Percentiles rank a stretch among this genome's conserved stretches.
Evolutionary conservation across 2,797 vertebrate species (phyloP).

Genomic region (Sarcoramphus papa): DNA sequence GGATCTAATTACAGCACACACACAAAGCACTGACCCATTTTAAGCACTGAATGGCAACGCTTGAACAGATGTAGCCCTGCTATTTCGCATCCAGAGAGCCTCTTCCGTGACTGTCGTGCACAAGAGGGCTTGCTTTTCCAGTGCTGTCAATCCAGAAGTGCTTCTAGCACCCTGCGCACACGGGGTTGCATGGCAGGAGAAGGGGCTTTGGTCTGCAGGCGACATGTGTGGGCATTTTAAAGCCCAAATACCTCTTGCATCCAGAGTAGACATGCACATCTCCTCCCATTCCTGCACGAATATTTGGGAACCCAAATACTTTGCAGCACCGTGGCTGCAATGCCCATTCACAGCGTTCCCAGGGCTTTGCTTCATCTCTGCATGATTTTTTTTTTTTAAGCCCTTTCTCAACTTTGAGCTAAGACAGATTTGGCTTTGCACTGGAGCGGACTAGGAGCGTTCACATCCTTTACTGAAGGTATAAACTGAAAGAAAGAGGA

Average conservation of each 20-base stretch:
- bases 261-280: not conserved
- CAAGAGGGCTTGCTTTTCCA: not conserved
- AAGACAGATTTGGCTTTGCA: not conserved
- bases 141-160: not conserved
- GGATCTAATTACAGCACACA: not conserved
- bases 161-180: not conserved
- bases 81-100: not conserved
- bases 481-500: not conserved
- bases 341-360: not conserved
- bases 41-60: not conserved
- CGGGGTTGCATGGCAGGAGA: not conserved
- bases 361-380: not conserved
- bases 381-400: not conserved
- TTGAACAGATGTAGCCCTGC: not conserved
- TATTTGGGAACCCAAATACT: not conserved
- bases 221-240: rapidly evolving
- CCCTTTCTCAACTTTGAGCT: not conserved
- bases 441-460: rapidly evolving
- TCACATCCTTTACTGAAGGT: not conserved
- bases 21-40: not conserved
- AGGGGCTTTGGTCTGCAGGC: not conserved
- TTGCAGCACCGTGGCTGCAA: not conserved
- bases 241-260: not conserved
- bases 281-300: not conserved
- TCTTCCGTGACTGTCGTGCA: not conserved